Evolutionary conservation across 2,888 invertebrate species (phyloP).

Genomic region (Encarsia formosa): DNA sequence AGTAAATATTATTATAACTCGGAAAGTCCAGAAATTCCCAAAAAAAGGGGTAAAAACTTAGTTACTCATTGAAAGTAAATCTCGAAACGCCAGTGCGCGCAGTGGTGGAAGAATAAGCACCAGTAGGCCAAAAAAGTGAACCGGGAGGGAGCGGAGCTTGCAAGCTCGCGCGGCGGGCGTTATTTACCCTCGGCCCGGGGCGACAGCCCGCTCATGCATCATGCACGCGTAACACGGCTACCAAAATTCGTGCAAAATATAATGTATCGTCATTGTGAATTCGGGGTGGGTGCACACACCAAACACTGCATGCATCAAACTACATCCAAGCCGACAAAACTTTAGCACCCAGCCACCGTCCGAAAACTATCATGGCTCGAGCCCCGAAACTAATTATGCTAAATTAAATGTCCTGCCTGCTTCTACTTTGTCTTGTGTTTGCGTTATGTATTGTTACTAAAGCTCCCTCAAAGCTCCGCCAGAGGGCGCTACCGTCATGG

Average conservation of each 20-base stretch:
- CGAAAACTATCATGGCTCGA: slow-evolving; percentile 17
- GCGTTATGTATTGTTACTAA: too few species aligned
- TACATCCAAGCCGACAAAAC: background rate
- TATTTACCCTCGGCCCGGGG: background rate
- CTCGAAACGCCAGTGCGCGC: too few species aligned
- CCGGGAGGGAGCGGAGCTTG: background rate
- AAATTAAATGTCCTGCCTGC: slow-evolving; percentile 15
- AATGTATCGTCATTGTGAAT: slow-evolving; percentile 8
- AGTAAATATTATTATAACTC: too few species aligned
- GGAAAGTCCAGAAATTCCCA: too few species aligned
- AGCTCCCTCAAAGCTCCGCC: too few species aligned
- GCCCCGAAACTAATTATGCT: slow-evolving; percentile 23
- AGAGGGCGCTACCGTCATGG: too few species aligned
- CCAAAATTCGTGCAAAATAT: slow-evolving; percentile 12
- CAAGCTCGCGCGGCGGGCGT: background rate
- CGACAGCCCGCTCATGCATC: background rate
- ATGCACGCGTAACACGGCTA: background rate
- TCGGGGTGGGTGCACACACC: background rate
- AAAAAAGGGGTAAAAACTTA: too few species aligned
- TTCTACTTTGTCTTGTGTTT: background rate
- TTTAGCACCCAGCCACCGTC: too few species aligned
- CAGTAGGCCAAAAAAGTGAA: background rate
- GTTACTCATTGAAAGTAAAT: too few species aligned
- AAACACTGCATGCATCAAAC: slow-evolving; percentile 6
- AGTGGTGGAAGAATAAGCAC: too few species aligned